Evolutionary conservation across 2,888 invertebrate species (phyloP), one percentile per base, ranked within the genome.

Genomic region (Thyatira batis): DNA sequence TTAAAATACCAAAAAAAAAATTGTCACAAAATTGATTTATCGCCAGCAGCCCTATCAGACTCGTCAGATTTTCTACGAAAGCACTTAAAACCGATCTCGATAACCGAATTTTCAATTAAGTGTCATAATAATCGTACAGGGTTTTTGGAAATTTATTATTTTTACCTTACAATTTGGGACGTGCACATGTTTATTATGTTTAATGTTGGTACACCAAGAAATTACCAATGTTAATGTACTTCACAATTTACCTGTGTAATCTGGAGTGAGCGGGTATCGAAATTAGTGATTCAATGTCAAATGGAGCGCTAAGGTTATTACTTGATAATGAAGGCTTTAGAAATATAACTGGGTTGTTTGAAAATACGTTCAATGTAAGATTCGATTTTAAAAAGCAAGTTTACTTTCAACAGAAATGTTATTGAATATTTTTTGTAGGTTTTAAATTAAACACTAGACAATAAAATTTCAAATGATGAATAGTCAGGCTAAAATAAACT

Each of bases 31-130:
- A 1, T 4, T 13, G 1, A 30, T 21, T n/a, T n/a, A n/a, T n/a
- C n/a, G 21, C 13, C 10, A 9, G 52, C 66, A 54, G 58, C 70
- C 11, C 84, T 88, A 63, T 87, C 87, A 85, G 86, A 59, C 27
- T 49, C 49, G 45, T 25, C 50, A 39, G 55, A 50, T 85, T 73
- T 89, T 89, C 89, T 88, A 89, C 88, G 87, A 89, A 91, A 82
- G 75, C 80, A 84, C 79, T 89, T 87, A 84, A 75, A 77, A 73
- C 75, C 65, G 74, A 83, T 86, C 80, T 73, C 82, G 87, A 90
- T 89, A 87, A 82, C 82, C 78, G 83, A 87, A 79, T 84, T 88
- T 89, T 91, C 90, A 91, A 91, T 91, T 89, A 89, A 80, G 87
- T 87, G 89, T 87, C 83, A 88, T 90, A 89, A 89, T 87, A 89